Conservation (phyloP, 2,113 vertebrate genomes). For the Siniperca chuatsi region DNA sequence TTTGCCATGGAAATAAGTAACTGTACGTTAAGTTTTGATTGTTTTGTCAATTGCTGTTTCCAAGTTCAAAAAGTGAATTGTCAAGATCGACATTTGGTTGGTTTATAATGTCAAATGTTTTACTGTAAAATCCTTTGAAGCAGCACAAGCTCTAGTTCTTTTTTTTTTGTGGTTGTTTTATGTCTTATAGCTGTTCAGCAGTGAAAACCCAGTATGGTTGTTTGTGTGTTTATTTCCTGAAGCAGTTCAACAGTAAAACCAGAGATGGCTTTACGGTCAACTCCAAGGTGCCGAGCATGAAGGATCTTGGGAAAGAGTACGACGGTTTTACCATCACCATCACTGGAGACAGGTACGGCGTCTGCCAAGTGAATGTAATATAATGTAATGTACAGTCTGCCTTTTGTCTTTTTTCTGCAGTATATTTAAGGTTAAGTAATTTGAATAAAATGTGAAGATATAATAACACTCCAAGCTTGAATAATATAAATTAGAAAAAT, state of each 20-base stretch:
- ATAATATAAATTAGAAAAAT: too few species aligned
- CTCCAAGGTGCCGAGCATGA: conserved; percentile 96
- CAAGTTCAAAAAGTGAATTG: background rate
- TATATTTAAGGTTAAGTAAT: background rate
- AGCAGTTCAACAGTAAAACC: conserved; percentile 99
- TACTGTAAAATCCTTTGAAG: background rate
- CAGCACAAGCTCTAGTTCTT: background rate
- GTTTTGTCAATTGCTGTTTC: background rate
- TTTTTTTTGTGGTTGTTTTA: background rate
- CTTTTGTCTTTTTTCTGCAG: background rate
- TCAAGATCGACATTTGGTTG: background rate
- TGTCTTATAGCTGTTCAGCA: background rate
- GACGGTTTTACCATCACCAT: conserved; percentile 98
- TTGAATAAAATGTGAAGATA: background rate
- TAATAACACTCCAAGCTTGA: background rate
- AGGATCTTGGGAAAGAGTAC: conserved; percentile 93
- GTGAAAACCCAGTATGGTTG: conserved; percentile 29
- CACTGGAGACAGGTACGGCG: conserved; percentile 92
- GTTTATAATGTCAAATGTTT: background rate
- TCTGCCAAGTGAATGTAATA: background rate
- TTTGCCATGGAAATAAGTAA: background rate
- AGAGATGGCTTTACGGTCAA: conserved; percentile 98
- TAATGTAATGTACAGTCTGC: background rate
- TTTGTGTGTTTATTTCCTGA: conserved; percentile 79
- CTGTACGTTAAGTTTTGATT: background rate